phyloP scores from a whole-genome alignment of 2,888 invertebrate genomes.

The Drosophila villosipedis region DNA sequence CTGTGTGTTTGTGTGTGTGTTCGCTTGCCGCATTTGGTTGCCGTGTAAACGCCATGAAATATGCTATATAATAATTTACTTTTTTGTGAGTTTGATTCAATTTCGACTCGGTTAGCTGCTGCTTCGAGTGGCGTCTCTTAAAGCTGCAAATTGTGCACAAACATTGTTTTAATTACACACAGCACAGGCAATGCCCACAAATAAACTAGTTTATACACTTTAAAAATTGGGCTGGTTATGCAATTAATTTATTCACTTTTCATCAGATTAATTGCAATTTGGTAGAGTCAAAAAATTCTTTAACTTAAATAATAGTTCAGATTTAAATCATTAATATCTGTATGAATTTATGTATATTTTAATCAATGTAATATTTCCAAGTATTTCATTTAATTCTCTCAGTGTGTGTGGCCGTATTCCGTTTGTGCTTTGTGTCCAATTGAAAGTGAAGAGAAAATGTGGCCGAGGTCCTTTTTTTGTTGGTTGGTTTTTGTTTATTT shows the following conservation, averaged over 20 bases:
- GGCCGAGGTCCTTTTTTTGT: constrained; percentile 14
- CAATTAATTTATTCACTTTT: not conserved
- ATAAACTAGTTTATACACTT: constrained; percentile 35
- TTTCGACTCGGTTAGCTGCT: constrained; percentile 23
- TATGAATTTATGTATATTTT: not conserved
- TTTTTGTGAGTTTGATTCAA: constrained; percentile 52
- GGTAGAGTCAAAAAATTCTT: fast-evolving
- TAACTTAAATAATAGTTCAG: not conserved
- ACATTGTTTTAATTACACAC: constrained; percentile 53
- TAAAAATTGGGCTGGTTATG: not conserved
- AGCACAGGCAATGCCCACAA: constrained; percentile 14
- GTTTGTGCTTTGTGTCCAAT: constrained; percentile 33
- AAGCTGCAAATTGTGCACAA: constrained; percentile 36
- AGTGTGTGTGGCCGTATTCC: constrained; percentile 29
- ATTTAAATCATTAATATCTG: not conserved
- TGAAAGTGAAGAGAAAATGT: constrained; percentile 41
- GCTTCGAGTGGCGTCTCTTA: constrained; percentile 37
- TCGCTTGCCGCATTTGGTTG: constrained; percentile 25
- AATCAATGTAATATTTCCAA: not conserved
- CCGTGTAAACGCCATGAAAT: constrained; percentile 70
- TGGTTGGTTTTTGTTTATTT: constrained; percentile 18
- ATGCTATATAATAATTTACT: constrained; percentile 68
- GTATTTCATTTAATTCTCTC: not conserved
- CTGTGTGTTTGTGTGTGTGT: not conserved
- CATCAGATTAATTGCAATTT: not conserved